Conservation (phyloP, 2,113 vertebrate genomes). For the Halcyon malimbica region DNA sequence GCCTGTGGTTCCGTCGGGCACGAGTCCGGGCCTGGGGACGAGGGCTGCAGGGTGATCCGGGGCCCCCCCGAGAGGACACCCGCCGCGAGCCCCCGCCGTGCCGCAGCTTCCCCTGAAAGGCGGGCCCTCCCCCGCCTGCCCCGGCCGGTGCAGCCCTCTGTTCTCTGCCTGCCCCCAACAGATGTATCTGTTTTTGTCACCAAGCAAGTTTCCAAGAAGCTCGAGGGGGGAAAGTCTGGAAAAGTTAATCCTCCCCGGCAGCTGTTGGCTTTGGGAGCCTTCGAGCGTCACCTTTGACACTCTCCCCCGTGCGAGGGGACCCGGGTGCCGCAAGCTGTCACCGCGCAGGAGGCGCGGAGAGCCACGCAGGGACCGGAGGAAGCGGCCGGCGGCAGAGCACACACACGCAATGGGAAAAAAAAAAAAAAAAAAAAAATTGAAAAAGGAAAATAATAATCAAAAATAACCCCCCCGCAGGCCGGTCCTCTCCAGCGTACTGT, state of each 20-base stretch:
- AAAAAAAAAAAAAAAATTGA: neutral
- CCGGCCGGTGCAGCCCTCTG: conserved; percentile 41
- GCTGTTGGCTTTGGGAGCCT: conserved; percentile 89
- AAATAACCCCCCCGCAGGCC: neutral
- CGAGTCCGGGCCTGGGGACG: neutral
- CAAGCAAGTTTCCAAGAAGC: conserved; percentile 79
- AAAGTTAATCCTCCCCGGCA: conserved; percentile 88
- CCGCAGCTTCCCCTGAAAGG: neutral
- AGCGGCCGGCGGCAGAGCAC: neutral
- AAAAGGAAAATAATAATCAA: neutral
- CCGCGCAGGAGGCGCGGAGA: conserved; percentile 60
- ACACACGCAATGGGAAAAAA: neutral
- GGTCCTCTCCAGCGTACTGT: accelerated
- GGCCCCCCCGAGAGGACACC: neutral
- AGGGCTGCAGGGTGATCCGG: neutral
- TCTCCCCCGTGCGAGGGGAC: conserved; percentile 75
- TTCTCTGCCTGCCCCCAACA: conserved; percentile 76
- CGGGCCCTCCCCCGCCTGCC: neutral
- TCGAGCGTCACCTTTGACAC: conserved; percentile 93
- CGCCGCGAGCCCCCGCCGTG: neutral
- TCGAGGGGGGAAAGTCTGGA: conserved; percentile 83
- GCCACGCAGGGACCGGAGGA: neutral
- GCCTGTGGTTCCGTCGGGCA: neutral
- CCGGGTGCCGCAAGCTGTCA: conserved; percentile 86
- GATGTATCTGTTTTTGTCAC: conserved; percentile 78